Evolutionary conservation across 2,888 invertebrate genomes (phyloP), one percentile per base, ranked within the genome.

Genomic region (Carpatolechia fugitivella): DNA sequence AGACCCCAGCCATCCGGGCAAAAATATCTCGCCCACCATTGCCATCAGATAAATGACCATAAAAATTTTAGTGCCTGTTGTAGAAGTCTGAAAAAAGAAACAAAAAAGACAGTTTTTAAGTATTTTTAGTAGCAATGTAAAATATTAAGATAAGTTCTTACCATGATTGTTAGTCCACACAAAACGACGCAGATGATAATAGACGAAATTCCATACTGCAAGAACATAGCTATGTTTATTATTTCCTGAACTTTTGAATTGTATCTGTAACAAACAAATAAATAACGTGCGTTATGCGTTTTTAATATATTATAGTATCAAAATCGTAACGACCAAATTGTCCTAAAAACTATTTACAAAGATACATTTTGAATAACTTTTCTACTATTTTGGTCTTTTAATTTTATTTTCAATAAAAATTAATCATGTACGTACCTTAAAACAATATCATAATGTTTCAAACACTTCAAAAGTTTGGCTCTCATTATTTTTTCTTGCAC

Each of bases 171-270:
- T 7, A 86, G 60, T 29, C 76, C 76, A 52, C 69, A 77, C 64
- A 83, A 63, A 1, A 76, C 69, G 3, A 80, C 79, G 55, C 86
- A 86, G 41, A 86, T 81, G 10, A 79, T 78, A 10, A 70, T 55
- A 1, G 86, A 72, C 0, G 77, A 74, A 54, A 81, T 74, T 20
- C 79, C 67, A 53, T 80, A 84, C 55, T 80, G 78, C 30, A 85
- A 59, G 53, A 87, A 86, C 64, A 84, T 71, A 0, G 78, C 70
- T 0, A 68, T 47, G 46, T 72, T 74, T 35, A 81, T 57, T 30
- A 83, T 63, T 1, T 77, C 59, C 64, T 86, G 83, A 24, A 77
- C 29, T 0, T 52, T 58, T 20, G 62, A 54, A 60, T 77, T 78
- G 56, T 72, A 88, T 16, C 87, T 87, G 60, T 55, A 80, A 78